A percentile compares a stretch with the other conserved stretches of the same genome.
phyloP scores from a whole-genome alignment of 1,140 invertebrate genomes.

The Drosophila paulistorum region DNA sequence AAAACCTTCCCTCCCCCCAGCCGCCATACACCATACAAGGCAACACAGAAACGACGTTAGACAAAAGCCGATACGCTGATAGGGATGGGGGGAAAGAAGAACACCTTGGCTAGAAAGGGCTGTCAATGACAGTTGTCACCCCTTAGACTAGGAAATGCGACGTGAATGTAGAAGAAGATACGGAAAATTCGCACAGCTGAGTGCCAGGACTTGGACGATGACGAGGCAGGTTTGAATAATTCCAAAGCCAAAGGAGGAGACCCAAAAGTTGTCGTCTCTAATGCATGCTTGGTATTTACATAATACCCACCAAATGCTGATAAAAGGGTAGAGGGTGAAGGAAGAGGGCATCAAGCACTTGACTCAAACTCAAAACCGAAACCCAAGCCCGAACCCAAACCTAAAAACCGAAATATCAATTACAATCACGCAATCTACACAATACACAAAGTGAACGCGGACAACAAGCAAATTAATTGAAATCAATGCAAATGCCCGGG shows the following conservation, averaged over 20 bases:
- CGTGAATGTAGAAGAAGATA: slow-evolving; percentile 9
- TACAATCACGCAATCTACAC: slow-evolving; percentile 74
- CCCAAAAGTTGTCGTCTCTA: slow-evolving; percentile 51
- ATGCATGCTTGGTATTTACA: slow-evolving; percentile 75
- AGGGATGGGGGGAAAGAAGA: slow-evolving; percentile 14
- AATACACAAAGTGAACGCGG: slow-evolving; percentile 42
- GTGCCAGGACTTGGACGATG: slow-evolving; percentile 27
- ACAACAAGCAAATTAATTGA: slow-evolving; percentile 80
- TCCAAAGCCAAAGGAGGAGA: slow-evolving; percentile 5
- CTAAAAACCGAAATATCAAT: slow-evolving; percentile 69
- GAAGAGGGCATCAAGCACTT: slow-evolving; percentile 5
- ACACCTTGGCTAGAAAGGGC: slow-evolving; percentile 55
- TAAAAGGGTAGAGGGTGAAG: slow-evolving; percentile 8
- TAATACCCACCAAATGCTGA: slow-evolving; percentile 53
- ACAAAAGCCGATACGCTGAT: slow-evolving; percentile 49
- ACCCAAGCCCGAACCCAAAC: slow-evolving; percentile 37
- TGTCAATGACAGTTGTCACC: slow-evolving; percentile 73
- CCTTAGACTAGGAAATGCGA: slow-evolving; percentile 38
- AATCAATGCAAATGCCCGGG: slow-evolving; percentile 75
- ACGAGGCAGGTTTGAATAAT: slow-evolving; percentile 24
- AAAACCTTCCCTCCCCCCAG: background rate
- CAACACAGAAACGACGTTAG: slow-evolving; percentile 11
- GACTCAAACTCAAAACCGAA: slow-evolving; percentile 36
- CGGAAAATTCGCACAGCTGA: slow-evolving; percentile 73
- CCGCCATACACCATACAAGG: too few relatives aligned